Conservation (phyloP, 2,113 vertebrate species). For the Ascaphus truei region DNA sequence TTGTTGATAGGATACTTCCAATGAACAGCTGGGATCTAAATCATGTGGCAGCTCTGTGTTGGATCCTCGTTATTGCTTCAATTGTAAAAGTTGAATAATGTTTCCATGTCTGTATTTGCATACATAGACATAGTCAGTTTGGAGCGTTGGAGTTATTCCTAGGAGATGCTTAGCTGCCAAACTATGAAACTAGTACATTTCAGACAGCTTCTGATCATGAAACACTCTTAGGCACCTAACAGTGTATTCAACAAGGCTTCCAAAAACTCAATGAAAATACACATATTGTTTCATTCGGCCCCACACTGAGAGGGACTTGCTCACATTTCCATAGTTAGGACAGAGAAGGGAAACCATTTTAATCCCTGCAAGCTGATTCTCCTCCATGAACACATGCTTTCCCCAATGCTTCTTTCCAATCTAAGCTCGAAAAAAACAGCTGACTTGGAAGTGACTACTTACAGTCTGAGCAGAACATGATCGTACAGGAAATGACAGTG, state of each 20-base stretch:
- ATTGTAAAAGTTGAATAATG: slow-evolving; percentile 17
- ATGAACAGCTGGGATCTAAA: neutral
- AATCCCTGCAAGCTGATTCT: neutral
- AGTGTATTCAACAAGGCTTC: slow-evolving; percentile 15
- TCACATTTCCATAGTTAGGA: neutral
- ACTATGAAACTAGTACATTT: slow-evolving; percentile 5
- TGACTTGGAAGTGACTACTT: no score
- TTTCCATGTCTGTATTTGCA: neutral
- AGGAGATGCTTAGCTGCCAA: slow-evolving; percentile 17
- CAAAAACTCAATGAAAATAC: slow-evolving; percentile 20
- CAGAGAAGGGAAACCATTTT: neutral
- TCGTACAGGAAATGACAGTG: no score
- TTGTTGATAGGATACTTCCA: neutral
- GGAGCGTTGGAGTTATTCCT: neutral
- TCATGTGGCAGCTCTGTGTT: neutral
- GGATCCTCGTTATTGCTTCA: neutral
- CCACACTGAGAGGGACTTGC: neutral
- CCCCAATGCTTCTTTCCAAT: no score
- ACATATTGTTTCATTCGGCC: neutral
- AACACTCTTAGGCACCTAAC: slow-evolving; percentile 18
- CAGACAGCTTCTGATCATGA: slow-evolving; percentile 13
- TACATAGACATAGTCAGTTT: neutral
- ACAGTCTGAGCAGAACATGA: no score
- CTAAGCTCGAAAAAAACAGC: no score
- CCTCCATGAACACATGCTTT: no score